These are phyloP conservation scores for Hippocampus mohnikei DNA, from an alignment of 2,113 vertebrate genomes.

Conservation along the genomic window DNA sequence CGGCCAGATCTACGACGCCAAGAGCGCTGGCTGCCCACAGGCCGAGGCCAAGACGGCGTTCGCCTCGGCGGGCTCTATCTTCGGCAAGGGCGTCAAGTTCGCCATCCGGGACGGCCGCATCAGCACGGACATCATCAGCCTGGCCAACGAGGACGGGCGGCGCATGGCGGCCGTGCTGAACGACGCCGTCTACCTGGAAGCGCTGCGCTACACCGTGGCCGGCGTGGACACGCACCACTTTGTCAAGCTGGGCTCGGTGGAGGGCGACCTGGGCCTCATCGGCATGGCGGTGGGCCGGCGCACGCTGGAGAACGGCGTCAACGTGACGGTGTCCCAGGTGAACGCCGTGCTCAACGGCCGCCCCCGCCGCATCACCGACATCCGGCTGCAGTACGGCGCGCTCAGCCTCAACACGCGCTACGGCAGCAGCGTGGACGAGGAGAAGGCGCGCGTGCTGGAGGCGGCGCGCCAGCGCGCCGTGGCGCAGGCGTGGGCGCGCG, in stretches of 20 bases:
- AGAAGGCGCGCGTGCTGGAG: conserved; percentile 87
- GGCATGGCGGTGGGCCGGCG: conserved; percentile 90
- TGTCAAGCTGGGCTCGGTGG: conserved; percentile 85
- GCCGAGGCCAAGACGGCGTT: conserved; percentile 78
- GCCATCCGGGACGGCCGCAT: conserved; percentile 87
- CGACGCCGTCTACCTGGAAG: conserved; percentile 86
- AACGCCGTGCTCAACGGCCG: conserved; percentile 88
- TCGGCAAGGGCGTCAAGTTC: conserved; percentile 92
- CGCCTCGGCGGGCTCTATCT: conserved; percentile 84
- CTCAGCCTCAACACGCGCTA: conserved; percentile 91
- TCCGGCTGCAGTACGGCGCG: conserved; percentile 82
- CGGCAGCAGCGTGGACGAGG: conserved; percentile 88
- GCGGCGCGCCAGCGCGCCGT: conserved; percentile 86
- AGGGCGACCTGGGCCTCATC: conserved; percentile 85
- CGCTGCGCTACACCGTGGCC: conserved; percentile 87
- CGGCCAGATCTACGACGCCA: conserved; percentile 84
- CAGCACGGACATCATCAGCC: conserved; percentile 89
- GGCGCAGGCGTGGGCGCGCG: conserved; percentile 82
- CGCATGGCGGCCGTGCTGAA: conserved; percentile 89
- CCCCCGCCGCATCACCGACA: conserved; percentile 95
- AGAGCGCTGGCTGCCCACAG: conserved; percentile 82
- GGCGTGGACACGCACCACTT: conserved; percentile 94
- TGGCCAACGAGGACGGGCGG: conserved; percentile 90
- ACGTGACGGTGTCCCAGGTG: conserved; percentile 94
- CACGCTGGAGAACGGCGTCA: conserved; percentile 92